phyloP scores from a whole-genome alignment of 2,113 vertebrate genomes.

The Crypturellus undulatus region DNA sequence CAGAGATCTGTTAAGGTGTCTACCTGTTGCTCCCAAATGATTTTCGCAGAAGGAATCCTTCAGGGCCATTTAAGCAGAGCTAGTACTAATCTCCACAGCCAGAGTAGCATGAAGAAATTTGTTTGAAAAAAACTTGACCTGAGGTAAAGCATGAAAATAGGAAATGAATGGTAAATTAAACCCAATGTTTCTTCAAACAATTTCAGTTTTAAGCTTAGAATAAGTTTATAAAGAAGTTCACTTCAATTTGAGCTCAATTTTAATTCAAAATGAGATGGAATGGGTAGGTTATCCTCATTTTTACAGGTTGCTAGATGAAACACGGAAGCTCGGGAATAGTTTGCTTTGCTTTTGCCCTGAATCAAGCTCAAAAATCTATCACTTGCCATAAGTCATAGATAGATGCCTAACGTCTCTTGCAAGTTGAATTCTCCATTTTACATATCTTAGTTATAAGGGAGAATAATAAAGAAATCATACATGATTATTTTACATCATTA shows the following conservation, averaged over 20 bases:
- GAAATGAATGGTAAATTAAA: neutral
- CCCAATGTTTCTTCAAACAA: neutral
- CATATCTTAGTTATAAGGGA: neutral
- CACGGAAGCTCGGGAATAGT: neutral
- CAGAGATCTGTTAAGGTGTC: neutral
- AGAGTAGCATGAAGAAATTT: neutral
- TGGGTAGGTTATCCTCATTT: neutral
- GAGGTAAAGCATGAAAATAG: neutral
- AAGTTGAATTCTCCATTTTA: neutral
- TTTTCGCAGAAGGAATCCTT: neutral
- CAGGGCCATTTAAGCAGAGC: neutral
- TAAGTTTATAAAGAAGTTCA: neutral
- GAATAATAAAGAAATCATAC: fast-evolving
- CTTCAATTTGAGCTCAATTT: neutral
- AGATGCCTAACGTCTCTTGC: neutral
- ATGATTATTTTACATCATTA: neutral
- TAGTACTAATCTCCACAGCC: neutral
- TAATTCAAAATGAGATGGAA: neutral
- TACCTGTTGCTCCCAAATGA: neutral
- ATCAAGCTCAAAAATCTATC: neutral
- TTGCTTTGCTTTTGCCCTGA: conserved; percentile 5
- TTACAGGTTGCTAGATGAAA: neutral
- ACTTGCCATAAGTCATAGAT: neutral
- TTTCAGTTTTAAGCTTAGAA: neutral
- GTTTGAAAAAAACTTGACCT: neutral